Percentiles rank a stretch among this genome's conserved stretches.
Evolutionary conservation across 2,797 vertebrate genomes (phyloP).

Genomic region (Nothura maculosa): DNA sequence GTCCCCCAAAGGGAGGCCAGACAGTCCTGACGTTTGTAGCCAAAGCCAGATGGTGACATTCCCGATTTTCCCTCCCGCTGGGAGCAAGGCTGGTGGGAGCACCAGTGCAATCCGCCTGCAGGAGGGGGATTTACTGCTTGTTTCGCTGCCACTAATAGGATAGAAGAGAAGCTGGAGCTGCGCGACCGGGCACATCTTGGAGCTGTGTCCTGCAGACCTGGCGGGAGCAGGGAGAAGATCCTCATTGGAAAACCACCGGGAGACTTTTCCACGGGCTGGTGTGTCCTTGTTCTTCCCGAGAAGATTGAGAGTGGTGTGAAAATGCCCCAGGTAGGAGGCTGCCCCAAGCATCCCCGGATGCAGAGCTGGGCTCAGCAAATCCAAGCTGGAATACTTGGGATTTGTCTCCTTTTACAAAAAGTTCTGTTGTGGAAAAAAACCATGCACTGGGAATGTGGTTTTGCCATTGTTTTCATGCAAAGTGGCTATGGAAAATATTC

Average conservation of each 20-base stretch:
- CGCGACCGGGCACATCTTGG: background rate
- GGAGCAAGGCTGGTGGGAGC: no score
- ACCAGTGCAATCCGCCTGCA: background rate
- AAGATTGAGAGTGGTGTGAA: background rate
- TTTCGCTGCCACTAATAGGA: background rate
- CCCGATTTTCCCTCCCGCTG: background rate
- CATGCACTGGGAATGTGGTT: background rate
- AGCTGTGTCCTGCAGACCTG: background rate
- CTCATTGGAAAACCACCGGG: background rate
- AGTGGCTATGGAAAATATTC: background rate
- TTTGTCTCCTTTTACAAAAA: background rate
- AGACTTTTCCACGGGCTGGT: background rate
- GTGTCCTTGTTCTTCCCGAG: background rate
- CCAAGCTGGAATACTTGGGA: background rate
- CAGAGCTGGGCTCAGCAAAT: background rate
- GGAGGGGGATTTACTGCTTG: background rate
- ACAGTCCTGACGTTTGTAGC: background rate
- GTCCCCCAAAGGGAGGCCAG: background rate
- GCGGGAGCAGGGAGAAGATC: background rate
- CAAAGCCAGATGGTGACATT: background rate
- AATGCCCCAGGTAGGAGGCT: background rate
- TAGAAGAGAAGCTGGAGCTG: background rate
- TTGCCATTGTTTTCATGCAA: background rate
- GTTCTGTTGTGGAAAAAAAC: background rate
- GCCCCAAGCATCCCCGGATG: background rate